Evolutionary conservation across 2,797 vertebrate genomes (phyloP).

Genomic region (Pseudochromis fuscus): DNA sequence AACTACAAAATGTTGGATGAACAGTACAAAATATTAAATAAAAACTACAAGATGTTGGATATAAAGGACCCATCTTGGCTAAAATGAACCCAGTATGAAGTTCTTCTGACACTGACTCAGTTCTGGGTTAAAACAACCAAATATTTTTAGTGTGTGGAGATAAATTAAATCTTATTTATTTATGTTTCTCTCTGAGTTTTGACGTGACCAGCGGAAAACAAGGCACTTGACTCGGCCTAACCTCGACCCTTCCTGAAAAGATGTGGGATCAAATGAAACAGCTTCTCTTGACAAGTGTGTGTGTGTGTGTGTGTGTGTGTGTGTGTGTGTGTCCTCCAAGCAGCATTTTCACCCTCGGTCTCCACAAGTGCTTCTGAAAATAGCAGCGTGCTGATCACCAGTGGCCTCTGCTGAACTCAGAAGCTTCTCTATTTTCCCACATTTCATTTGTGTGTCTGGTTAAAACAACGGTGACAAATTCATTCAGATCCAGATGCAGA

Average conservation of each 20-base stretch:
- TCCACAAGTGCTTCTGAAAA: constrained; percentile 69
- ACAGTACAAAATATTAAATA: too few relatives aligned
- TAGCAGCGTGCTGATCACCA: constrained; percentile 60
- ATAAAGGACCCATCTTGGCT: too few relatives aligned
- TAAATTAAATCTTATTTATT: too few relatives aligned
- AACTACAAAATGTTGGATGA: too few relatives aligned
- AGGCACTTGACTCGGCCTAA: constrained; percentile 46
- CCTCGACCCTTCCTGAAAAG: constrained; percentile 56
- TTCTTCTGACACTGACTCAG: too few relatives aligned
- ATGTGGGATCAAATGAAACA: constrained; percentile 52
- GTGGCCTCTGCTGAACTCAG: constrained; percentile 29
- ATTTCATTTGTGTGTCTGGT: constrained; percentile 17
- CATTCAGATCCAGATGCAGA: constrained; percentile 15
- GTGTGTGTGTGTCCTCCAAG: constrained; percentile 29
- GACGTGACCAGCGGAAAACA: constrained; percentile 21
- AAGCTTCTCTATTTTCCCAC: constrained; percentile 28
- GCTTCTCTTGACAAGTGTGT: constrained; percentile 42
- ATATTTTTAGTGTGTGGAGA: too few relatives aligned
- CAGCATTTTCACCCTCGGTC: constrained; percentile 50
- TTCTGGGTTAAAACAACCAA: too few relatives aligned
- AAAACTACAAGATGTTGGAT: too few relatives aligned
- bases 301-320: constrained; percentile 14
- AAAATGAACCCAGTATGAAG: too few relatives aligned
- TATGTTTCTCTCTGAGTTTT: constrained; percentile 4
- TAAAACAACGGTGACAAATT: constrained; percentile 19